Percentiles rank a stretch among this genome's conserved stretches.
phyloP scores from a whole-genome alignment of 2,888 invertebrate species.

The Apamea sordens region DNA sequence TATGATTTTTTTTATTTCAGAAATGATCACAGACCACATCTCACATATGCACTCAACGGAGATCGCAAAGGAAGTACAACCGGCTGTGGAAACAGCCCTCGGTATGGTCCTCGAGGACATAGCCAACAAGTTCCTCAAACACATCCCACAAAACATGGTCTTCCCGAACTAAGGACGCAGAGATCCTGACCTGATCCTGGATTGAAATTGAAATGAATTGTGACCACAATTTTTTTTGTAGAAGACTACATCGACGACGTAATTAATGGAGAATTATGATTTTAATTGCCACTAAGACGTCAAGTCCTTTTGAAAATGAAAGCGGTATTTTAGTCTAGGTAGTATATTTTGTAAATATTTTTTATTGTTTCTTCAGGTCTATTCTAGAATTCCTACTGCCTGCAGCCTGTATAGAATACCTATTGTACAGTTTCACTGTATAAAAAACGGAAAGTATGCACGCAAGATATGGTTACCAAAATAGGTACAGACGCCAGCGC shows the following conservation, averaged over 20 bases:
- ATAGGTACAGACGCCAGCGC: no score
- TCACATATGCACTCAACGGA: constrained; percentile 90
- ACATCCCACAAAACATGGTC: constrained; percentile 86
- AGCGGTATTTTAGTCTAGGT: neutral
- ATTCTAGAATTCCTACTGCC: neutral
- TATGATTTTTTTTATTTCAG: constrained; percentile 76
- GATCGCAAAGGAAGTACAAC: constrained; percentile 90
- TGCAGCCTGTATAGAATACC: no score
- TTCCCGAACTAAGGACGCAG: constrained; percentile 78
- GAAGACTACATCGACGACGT: no score
- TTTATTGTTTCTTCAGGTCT: neutral
- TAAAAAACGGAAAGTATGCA: no score
- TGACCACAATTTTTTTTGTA: neutral
- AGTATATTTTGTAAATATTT: no score
- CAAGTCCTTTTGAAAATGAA: neutral
- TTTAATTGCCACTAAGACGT: neutral
- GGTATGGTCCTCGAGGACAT: constrained; percentile 91
- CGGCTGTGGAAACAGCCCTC: constrained; percentile 90
- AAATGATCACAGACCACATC: constrained; percentile 91
- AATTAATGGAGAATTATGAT: neutral
- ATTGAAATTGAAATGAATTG: neutral
- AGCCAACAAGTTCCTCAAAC: constrained; percentile 89
- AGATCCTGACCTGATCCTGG: neutral
- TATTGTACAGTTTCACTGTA: neutral
- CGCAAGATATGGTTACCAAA: no score